Evolutionary conservation across 2,113 vertebrate genomes (phyloP).

Genomic region (Arothron firmamentum): DNA sequence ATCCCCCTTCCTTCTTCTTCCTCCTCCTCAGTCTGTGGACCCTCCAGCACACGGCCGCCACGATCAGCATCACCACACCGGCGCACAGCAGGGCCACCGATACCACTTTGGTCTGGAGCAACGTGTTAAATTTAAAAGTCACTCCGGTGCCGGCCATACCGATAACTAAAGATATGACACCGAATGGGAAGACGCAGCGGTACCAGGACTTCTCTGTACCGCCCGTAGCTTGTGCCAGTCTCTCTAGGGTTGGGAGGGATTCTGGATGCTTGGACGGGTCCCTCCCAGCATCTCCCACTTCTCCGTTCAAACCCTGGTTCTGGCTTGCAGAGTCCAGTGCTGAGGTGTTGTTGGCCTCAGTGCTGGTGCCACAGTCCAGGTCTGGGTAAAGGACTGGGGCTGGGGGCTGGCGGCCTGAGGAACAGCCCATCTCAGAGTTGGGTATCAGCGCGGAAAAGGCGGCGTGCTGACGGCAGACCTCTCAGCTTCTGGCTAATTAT

Average conservation of each 20-base stretch:
- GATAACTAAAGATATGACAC: conserved; percentile 81
- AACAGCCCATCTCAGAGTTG: conserved; percentile 71
- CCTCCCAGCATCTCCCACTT: conserved; percentile 39
- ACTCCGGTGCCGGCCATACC: conserved; percentile 83
- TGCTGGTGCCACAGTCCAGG: conserved; percentile 58
- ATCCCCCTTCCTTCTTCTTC: conserved; percentile 73
- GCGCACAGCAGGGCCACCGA: conserved; percentile 78
- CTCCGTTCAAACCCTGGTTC: conserved; percentile 58
- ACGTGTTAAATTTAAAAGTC: conserved; percentile 84
- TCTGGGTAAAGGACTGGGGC: conserved; percentile 61
- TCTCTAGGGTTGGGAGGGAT: conserved; percentile 73
- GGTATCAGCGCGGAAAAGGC: conserved; percentile 2
- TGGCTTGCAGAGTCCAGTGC: conserved; percentile 71
- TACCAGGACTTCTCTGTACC: conserved; percentile 86
- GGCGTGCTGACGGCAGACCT: conserved; percentile 8
- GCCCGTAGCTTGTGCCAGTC: conserved; percentile 83
- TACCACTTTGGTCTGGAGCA: conserved; percentile 83
- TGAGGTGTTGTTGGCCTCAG: conserved; percentile 54
- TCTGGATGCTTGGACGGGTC: conserved; percentile 61
- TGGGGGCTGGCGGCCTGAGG: conserved; percentile 70
- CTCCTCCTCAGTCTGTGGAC: conserved; percentile 73
- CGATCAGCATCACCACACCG: conserved; percentile 77
- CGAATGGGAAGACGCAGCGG: conserved; percentile 80
- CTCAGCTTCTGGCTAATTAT: conserved; percentile 5
- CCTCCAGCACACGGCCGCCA: conserved; percentile 83